Evolutionary conservation across 2,113 vertebrate species (phyloP), one percentile per base, ranked within the genome.

Genomic region (Lasiurus borealis): DNA sequence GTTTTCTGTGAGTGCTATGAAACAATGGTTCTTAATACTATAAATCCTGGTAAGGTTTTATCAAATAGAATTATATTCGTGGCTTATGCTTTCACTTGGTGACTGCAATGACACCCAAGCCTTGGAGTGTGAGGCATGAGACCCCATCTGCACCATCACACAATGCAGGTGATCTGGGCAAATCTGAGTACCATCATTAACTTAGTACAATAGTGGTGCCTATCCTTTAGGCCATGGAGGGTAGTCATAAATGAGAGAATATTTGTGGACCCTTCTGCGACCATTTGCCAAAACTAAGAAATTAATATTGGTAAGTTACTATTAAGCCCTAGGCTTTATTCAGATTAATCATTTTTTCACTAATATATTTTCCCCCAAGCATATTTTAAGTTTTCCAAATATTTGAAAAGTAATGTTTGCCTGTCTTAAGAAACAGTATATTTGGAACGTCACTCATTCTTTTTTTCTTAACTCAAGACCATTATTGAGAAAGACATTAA

Each of bases 21-120:
- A 82, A 72, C 15, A 83, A 52, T 44, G 44, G 66, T 85, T 96
- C 75, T 93, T 91, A 88, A 64, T 91, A 81, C 21, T 31, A 27
- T 5, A 44, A 75, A 59, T 57, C 71, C 27, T 40, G 31, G 25
- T 84, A 88, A 34, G 6, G 16, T 82, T 95, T 90, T 93, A 11
- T 88, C 36, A 71, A 11, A 57, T n/a, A 87, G 19, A 87, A 34
- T 75, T 73, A 25, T 19, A 50, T 85, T 64, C 31, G 76, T 52
- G 34, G 21, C 14, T 69, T 54, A 2, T 82, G 16, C 34, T 44
- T 83, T 93, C 18, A 50, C 44, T 86, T 15, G 1, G 13, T 86
- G 57, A 62, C 44, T 36, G 87, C 21, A 93, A 36, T 91, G 83
- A 87, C 68, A 93, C 2, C 83, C 48, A 72, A 36, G 15, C 31